Evolutionary conservation across 2,797 vertebrate genomes (phyloP).

Genomic region (Sitta carolinensis): DNA sequence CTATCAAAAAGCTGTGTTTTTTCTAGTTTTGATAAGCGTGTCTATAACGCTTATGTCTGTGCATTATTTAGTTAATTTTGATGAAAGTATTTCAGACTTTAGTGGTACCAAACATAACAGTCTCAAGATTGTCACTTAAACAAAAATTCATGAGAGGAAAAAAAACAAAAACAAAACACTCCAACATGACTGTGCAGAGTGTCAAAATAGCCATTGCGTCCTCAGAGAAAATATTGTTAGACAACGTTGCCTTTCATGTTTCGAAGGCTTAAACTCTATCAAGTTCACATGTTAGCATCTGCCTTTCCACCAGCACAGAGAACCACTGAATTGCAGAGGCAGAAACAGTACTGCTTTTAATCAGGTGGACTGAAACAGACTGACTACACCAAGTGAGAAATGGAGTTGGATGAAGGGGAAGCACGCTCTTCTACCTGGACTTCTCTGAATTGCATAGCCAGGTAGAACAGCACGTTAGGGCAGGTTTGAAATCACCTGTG

Average conservation of each 20-base stretch:
- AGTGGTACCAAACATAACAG: not conserved
- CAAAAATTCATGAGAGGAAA: not conserved
- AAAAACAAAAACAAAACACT: not conserved
- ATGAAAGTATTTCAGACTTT: not conserved
- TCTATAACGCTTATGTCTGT: not conserved
- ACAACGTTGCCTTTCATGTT: not conserved
- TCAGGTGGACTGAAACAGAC: not conserved
- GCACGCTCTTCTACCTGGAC: not conserved
- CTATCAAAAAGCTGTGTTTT: not conserved
- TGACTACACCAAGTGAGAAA: not conserved
- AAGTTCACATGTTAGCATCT: not conserved
- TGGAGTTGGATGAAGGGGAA: not conserved
- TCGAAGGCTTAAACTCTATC: not conserved
- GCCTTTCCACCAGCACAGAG: not conserved
- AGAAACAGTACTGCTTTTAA: not conserved
- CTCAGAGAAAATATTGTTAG: not conserved
- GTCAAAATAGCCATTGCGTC: not conserved
- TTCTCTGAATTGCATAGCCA: not conserved
- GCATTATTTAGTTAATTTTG: not conserved
- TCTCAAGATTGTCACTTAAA: not conserved
- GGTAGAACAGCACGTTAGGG: not conserved
- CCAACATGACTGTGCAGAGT: not conserved
- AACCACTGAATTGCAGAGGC: not conserved
- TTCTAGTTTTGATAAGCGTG: not conserved
- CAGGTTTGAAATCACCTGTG: not conserved